A percentile compares a stretch with the other conserved stretches of the same genome.
Evolutionary conservation across 2,888 invertebrate genomes (phyloP).

Genomic region (Hyposoter dolosus): DNA sequence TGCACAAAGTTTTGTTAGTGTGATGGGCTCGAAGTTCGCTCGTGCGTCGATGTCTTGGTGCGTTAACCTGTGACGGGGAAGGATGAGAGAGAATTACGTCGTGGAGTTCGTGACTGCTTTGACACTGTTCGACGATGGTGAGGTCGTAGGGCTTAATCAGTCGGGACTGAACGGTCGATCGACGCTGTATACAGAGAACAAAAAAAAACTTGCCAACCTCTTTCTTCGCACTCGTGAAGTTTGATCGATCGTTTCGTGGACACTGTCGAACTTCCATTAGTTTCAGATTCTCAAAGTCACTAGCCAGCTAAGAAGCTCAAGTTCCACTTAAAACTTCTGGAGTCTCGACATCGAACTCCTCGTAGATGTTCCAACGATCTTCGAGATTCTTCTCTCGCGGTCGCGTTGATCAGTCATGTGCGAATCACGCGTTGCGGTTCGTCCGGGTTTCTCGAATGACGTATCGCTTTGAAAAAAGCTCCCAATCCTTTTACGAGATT

Average conservation of each 20-base stretch:
- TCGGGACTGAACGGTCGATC: slow-evolving; percentile 72
- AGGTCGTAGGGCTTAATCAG: slow-evolving; percentile 72
- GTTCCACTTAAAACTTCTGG: neutral
- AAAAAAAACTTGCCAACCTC: neutral
- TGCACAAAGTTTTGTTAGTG: neutral
- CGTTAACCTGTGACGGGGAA: slow-evolving; percentile 39
- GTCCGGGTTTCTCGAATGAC: neutral
- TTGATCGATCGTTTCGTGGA: neutral
- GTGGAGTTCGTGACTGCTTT: neutral
- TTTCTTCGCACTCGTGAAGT: neutral
- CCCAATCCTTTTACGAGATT: neutral
- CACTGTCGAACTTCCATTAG: neutral
- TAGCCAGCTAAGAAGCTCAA: no score
- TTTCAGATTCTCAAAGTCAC: neutral
- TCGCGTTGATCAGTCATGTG: neutral
- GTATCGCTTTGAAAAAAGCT: neutral
- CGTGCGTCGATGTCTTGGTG: slow-evolving; percentile 54
- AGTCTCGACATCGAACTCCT: neutral
- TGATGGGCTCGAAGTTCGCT: slow-evolving; percentile 3
- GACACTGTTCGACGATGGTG: neutral
- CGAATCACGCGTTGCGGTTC: neutral
- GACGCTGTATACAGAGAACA: slow-evolving; percentile 54
- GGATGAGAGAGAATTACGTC: slow-evolving; percentile 20
- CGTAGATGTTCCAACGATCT: neutral
- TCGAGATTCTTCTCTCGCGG: neutral